A percentile compares a stretch with the other conserved stretches of the same genome.
Conservation (phyloP, 1,140 invertebrate species). For the Rhagoletis zephyria region DNA sequence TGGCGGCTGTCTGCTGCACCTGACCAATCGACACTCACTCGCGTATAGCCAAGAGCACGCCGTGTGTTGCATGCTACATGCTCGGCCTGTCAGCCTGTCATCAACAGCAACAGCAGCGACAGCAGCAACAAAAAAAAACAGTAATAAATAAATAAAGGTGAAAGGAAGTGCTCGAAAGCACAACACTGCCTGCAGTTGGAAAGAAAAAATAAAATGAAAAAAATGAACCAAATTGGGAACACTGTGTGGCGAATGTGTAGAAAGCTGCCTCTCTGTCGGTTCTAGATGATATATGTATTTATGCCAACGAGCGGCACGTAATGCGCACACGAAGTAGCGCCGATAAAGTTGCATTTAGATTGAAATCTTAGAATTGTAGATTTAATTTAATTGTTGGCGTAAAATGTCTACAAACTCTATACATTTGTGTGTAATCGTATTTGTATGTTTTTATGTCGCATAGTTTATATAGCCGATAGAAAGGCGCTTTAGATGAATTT, state of each 20-base stretch:
- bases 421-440: not conserved
- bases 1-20: slow-evolving; percentile 26
- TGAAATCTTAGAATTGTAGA: slow-evolving; percentile 31
- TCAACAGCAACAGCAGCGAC: not conserved
- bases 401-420: not conserved
- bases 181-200: not conserved
- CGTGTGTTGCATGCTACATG: slow-evolving; percentile 1
- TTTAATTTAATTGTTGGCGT: slow-evolving; percentile 23
- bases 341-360: slow-evolving; percentile 30
- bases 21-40: slow-evolving; percentile 39
- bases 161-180: not conserved
- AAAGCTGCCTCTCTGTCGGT: not conserved
- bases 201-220: not conserved
- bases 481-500: too few relatives aligned
- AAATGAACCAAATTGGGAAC: not conserved
- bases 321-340: not conserved
- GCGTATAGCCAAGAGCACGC: not conserved
- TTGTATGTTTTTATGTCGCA: too few relatives aligned
- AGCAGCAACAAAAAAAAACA: not conserved
- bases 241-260: not conserved
- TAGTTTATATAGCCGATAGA: too few relatives aligned
- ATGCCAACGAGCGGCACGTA: not conserved
- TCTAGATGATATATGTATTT: not conserved
- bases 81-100: slow-evolving; percentile 21
- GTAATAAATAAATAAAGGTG: not conserved